These are phyloP conservation scores for Atlantisia rogersi DNA, from an alignment of 2,113 vertebrate species.

Conservation along the genomic window DNA sequence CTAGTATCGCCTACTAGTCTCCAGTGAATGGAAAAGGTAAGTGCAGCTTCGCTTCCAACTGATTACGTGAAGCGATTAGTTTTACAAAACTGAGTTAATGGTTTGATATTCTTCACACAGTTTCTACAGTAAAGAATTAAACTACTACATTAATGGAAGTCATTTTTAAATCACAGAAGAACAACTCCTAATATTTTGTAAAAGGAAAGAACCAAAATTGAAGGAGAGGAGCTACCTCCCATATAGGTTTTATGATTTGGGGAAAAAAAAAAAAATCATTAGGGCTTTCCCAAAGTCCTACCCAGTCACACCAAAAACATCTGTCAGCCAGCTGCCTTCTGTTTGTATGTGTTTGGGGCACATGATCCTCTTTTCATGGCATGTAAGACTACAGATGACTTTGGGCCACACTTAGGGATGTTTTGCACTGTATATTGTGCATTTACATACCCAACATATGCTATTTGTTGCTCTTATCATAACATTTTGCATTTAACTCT, in stretches of 20 bases:
- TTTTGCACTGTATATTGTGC: background rate
- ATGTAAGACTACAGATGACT: background rate
- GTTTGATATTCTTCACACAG: background rate
- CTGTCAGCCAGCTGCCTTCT: background rate
- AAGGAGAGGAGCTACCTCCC: background rate
- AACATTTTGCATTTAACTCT: background rate
- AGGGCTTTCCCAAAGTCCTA: background rate
- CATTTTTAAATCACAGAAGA: background rate
- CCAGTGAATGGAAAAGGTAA: background rate
- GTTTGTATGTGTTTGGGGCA: background rate
- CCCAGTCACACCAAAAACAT: background rate
- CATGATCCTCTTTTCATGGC: background rate
- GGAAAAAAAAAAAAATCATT: background rate
- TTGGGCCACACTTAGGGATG: background rate
- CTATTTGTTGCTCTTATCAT: background rate
- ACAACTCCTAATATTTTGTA: background rate
- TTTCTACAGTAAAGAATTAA: background rate
- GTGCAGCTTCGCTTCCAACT: rapidly evolving
- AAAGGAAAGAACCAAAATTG: background rate
- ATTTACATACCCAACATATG: rapidly evolving
- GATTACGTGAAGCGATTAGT: background rate
- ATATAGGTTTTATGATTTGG: background rate
- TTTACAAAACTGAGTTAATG: background rate
- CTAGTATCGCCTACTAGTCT: background rate
- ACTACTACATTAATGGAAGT: background rate